Conservation (phyloP, 2,888 invertebrate species). For the Mechanitis mazaeus region DNA sequence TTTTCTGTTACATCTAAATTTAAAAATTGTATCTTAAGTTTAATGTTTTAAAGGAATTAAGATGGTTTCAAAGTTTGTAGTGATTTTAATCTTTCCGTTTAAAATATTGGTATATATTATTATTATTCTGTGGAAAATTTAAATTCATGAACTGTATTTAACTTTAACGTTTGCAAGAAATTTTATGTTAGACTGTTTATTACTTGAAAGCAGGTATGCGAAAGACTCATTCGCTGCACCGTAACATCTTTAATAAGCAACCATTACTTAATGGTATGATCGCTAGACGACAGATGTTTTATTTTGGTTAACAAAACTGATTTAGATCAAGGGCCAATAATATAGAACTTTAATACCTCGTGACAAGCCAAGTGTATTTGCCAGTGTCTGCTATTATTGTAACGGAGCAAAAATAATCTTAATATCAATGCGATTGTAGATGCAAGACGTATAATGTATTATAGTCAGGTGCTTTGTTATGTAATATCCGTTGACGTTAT, state of each 20-base stretch:
- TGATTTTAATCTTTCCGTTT: no score
- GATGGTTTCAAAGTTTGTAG: no score
- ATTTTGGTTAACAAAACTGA: constrained; percentile 44
- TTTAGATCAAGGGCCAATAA: constrained; percentile 66
- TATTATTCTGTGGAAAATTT: no score
- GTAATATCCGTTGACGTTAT: constrained; percentile 34
- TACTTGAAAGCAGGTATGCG: no score
- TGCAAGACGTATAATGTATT: constrained; percentile 21
- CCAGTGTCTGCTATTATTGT: constrained; percentile 66
- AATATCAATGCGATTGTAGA: constrained; percentile 17
- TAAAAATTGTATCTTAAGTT: no score
- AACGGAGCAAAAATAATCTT: constrained; percentile 21
- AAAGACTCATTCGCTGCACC: no score
- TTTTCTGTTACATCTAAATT: no score
- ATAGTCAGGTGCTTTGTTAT: constrained; percentile 44
- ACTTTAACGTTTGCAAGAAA: no score
- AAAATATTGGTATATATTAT: no score
- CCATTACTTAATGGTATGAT: constrained; percentile 9
- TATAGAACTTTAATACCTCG: constrained; percentile 54
- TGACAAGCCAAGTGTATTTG: constrained; percentile 65
- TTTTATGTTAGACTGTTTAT: no score
- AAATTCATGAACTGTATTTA: no score
- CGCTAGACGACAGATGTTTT: constrained; percentile 36
- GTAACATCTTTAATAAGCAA: neutral
- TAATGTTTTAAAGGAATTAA: no score